A percentile compares a stretch with the other conserved stretches of the same genome.
Conservation (phyloP, 2,888 invertebrate genomes). For the Torymus auratus region DNA sequence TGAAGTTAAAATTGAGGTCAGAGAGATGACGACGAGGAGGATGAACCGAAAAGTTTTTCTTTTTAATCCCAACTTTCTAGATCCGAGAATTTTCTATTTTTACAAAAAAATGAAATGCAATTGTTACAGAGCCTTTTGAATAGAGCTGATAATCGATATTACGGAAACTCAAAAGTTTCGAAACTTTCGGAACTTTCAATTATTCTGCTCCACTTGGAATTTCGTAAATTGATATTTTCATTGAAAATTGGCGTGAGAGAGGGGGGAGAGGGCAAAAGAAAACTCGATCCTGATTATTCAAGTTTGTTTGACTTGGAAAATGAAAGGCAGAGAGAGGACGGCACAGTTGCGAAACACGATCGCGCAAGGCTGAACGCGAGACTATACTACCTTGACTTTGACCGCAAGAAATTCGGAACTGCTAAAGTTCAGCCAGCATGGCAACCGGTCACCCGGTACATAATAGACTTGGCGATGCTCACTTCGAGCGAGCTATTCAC, state of each 20-base stretch:
- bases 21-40: not conserved
- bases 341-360: conserved; percentile 10
- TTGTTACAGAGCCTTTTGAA: no score
- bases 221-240: no score
- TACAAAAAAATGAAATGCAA: no score
- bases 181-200: no score
- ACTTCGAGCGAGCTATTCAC: conserved; percentile 25
- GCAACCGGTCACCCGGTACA: conserved; percentile 31
- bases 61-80: not conserved
- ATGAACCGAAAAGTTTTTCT: not conserved
- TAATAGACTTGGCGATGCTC: conserved; percentile 29
- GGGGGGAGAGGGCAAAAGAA: no score
- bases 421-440: conserved; percentile 35
- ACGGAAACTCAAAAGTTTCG: no score
- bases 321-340: not conserved
- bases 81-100: no score
- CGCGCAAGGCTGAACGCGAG: not conserved
- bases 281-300: not conserved
- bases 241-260: no score
- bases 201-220: no score
- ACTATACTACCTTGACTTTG: conserved; percentile 40
- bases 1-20: not conserved
- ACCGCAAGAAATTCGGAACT: conserved; percentile 53
- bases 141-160: no score
- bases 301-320: conserved; percentile 25